Conservation (phyloP, 2,888 invertebrate species). For the Diploptera punctata region DNA sequence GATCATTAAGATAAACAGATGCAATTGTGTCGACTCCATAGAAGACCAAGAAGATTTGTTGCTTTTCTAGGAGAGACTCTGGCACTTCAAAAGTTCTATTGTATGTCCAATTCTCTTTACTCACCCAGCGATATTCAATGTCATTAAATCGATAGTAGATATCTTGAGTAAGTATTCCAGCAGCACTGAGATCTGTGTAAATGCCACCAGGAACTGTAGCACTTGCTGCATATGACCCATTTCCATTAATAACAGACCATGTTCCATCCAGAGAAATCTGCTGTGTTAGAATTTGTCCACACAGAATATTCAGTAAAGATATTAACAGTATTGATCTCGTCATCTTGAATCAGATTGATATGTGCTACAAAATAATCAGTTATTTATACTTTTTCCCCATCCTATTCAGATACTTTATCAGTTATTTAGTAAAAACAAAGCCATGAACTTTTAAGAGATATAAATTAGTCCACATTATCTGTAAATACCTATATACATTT, state of each 20-base stretch:
- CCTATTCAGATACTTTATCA: too few species aligned
- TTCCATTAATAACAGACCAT: slow-evolving; percentile 22
- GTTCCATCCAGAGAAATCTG: too few species aligned
- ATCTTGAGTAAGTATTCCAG: slow-evolving; percentile 62
- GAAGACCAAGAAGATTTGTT: slow-evolving; percentile 66
- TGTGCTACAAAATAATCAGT: too few species aligned
- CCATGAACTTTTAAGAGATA: too few species aligned
- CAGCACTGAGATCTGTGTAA: slow-evolving; percentile 72
- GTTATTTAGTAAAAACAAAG: too few species aligned
- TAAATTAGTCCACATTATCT: too few species aligned
- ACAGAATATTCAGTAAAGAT: too few species aligned
- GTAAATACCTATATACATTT: too few species aligned
- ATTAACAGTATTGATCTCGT: too few species aligned
- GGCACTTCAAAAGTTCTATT: slow-evolving; percentile 70
- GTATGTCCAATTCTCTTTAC: slow-evolving; percentile 81
- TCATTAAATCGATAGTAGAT: slow-evolving; percentile 79
- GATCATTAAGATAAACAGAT: slow-evolving; percentile 73
- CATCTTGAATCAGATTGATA: too few species aligned
- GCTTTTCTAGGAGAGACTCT: slow-evolving; percentile 12
- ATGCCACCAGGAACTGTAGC: slow-evolving; percentile 80
- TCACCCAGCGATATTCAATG: slow-evolving; percentile 81
- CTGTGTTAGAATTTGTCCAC: too few species aligned
- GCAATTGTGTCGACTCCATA: slow-evolving; percentile 89
- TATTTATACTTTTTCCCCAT: too few species aligned
- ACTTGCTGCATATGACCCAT: slow-evolving; percentile 48